Conservation (phyloP, 2,113 vertebrate genomes). For the Tachysurus vachellii region DNA sequence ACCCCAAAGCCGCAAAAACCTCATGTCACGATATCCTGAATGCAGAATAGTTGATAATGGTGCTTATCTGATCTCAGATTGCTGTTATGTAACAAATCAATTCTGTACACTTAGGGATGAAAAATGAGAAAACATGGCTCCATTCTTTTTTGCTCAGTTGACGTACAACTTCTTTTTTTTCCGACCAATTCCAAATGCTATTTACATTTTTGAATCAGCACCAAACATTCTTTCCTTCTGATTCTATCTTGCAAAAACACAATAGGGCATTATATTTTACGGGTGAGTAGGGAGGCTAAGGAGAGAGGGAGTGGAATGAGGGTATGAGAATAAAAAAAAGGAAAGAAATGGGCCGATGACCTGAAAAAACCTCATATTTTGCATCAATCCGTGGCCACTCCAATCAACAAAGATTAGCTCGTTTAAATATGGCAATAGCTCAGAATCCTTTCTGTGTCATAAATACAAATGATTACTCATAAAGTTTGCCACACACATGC, state of each 20-base stretch:
- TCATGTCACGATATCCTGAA: constrained; percentile 23
- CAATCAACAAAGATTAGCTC: constrained; percentile 18
- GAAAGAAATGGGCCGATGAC: constrained; percentile 23
- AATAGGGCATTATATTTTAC: constrained; percentile 47
- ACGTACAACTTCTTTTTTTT: constrained; percentile 41
- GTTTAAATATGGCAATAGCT: constrained; percentile 21
- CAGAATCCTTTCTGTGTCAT: constrained; percentile 30
- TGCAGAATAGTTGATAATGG: neutral
- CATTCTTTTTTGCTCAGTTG: constrained; percentile 35
- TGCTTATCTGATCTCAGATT: constrained; percentile 43
- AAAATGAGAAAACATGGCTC: constrained; percentile 40
- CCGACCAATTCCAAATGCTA: constrained; percentile 48
- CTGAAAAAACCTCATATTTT: constrained; percentile 52
- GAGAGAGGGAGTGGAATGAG: constrained; percentile 16
- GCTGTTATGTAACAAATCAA: constrained; percentile 45
- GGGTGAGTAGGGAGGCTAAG: constrained; percentile 11
- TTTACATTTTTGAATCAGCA: constrained; percentile 58
- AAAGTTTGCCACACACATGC: constrained; percentile 49
- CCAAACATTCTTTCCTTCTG: constrained; percentile 58
- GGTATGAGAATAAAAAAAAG: neutral
- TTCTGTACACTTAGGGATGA: constrained; percentile 29
- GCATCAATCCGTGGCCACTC: constrained; percentile 25
- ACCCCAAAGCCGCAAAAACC: neutral
- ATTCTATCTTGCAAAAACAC: constrained; percentile 54
- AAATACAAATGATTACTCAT: constrained; percentile 39